phyloP scores from a whole-genome alignment of 2,888 invertebrate species.

The Nemotelus pantherinus region DNA sequence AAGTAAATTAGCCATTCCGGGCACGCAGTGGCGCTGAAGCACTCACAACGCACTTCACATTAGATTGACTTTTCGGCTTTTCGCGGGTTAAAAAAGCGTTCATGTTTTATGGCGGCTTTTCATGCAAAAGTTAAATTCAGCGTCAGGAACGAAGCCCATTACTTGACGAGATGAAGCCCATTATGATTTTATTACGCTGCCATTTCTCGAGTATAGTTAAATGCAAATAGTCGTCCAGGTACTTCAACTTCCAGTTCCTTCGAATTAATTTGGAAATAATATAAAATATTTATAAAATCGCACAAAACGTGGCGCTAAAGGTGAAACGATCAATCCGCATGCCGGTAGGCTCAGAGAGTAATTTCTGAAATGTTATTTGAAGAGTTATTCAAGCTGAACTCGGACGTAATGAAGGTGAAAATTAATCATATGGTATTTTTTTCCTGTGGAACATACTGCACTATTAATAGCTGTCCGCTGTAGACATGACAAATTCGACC shows the following conservation, averaged over 20 bases:
- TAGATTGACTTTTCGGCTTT: constrained; percentile 9
- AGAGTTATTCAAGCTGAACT: too few species aligned
- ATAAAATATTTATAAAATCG: constrained; percentile 38
- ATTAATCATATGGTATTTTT: too few species aligned
- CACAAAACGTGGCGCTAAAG: constrained; percentile 2
- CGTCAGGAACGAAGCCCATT: constrained; percentile 12
- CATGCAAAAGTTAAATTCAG: constrained; percentile 45
- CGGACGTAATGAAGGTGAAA: too few species aligned
- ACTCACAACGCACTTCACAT: constrained; percentile 21
- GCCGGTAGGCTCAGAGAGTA: background rate
- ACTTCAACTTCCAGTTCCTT: constrained; percentile 6
- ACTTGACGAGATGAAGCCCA: constrained; percentile 35
- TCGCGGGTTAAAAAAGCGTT: constrained; percentile 26
- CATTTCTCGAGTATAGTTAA: constrained; percentile 32
- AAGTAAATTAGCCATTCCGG: constrained; percentile 49
- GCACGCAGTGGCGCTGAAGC: constrained; percentile 49
- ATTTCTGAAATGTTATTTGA: too few species aligned
- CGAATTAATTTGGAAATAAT: constrained; percentile 32
- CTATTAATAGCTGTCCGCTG: too few species aligned
- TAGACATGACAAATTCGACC: too few species aligned
- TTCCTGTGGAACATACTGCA: too few species aligned
- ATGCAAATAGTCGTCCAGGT: constrained; percentile 27
- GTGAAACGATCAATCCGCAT: background rate
- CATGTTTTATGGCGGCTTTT: constrained; percentile 30
- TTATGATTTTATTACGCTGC: constrained; percentile 36